A percentile compares a stretch with the other conserved stretches of the same genome.
These are phyloP conservation scores for Drosophila stalkeri DNA, from an alignment of 2,888 invertebrate genomes.

Conservation along the genomic window DNA sequence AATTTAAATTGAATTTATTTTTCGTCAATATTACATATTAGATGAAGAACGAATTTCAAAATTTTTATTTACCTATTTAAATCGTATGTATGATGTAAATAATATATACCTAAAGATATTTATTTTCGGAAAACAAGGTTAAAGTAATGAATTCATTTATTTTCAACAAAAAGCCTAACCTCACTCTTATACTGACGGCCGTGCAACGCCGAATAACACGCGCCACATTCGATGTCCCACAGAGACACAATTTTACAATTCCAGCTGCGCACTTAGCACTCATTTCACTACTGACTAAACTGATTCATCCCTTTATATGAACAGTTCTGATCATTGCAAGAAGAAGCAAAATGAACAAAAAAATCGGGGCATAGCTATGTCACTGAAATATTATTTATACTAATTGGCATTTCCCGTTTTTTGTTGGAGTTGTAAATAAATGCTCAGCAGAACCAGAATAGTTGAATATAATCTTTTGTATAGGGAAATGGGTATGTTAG, in stretches of 20 bases:
- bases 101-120: no score
- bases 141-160: neutral
- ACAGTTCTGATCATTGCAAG: neutral
- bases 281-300: neutral
- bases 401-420: constrained; percentile 6
- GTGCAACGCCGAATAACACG: constrained; percentile 3
- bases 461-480: neutral
- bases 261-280: constrained; percentile 1
- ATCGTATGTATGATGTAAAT: no score
- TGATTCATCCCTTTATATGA: constrained; percentile 4
- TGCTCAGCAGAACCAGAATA: neutral
- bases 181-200: neutral
- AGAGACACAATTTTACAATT: neutral
- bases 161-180: neutral
- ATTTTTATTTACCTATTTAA: no score
- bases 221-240: neutral
- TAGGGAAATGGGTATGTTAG: neutral
- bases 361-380: neutral
- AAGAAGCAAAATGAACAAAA: constrained; percentile 1
- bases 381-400: neutral
- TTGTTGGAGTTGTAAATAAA: constrained; percentile 4
- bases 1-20: no score
- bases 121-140: neutral
- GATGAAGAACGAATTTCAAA: no score
- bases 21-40: no score